These are phyloP conservation scores for Cancer borealis DNA, from an alignment of 2,888 invertebrate genomes.

Conservation along the genomic window DNA sequence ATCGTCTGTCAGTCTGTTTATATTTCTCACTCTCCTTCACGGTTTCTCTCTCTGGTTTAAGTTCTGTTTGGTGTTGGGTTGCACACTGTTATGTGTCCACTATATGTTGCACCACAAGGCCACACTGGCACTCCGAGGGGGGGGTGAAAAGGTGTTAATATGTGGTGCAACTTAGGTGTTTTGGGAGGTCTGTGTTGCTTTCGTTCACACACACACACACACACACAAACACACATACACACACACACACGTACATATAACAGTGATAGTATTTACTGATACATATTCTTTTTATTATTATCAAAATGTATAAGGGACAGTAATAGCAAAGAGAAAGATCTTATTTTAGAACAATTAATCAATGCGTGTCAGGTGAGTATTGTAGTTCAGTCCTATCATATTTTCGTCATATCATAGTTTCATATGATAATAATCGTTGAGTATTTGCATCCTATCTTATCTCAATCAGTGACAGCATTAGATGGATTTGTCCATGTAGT, in stretches of 20 bases:
- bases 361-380: too few species aligned
- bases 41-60: neutral
- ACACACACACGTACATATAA: neutral
- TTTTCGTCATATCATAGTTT: too few species aligned
- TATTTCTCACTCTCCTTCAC: neutral
- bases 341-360: too few species aligned
- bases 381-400: too few species aligned
- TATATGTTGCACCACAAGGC: neutral
- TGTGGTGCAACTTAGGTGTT: neutral
- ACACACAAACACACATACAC: neutral
- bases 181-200: neutral
- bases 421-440: neutral
- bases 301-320: too few species aligned
- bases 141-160: neutral
- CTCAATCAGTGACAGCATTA: neutral
- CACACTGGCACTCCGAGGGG: neutral
- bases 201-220: conserved; percentile 14
- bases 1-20: neutral
- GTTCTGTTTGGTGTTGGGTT: neutral
- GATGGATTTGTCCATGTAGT: neutral
- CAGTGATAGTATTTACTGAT: too few species aligned
- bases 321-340: too few species aligned
- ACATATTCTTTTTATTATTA: too few species aligned
- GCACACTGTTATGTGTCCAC: neutral
- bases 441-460: neutral